Percentiles rank a stretch among this genome's conserved stretches.
phyloP scores from a whole-genome alignment of 2,797 vertebrate species.

The Acipenser transmontanus region DNA sequence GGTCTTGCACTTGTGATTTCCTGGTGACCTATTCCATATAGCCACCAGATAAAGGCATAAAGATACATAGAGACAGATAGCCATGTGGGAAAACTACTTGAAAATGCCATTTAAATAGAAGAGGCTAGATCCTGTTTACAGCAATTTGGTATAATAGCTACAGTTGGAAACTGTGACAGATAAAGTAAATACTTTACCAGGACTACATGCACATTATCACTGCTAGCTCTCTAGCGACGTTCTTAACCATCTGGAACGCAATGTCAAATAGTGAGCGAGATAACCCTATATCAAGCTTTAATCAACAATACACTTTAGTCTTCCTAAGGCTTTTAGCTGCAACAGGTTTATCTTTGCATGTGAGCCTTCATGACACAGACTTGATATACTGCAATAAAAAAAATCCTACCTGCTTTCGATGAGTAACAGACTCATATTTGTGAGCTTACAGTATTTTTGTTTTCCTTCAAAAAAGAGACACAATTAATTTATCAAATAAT shows the following conservation, averaged over 20 bases:
- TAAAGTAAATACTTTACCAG: slow-evolving; percentile 7
- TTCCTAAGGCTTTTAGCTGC: not conserved
- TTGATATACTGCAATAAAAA: too few relatives aligned
- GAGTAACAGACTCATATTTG: too few relatives aligned
- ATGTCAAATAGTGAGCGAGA: not conserved
- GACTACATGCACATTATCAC: slow-evolving; percentile 1
- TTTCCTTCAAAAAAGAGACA: too few relatives aligned
- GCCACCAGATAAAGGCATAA: not conserved
- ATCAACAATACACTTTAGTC: not conserved
- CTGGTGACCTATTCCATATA: not conserved
- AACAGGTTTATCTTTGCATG: too few relatives aligned
- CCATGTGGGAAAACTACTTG: not conserved
- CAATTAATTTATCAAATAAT: too few relatives aligned
- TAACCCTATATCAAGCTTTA: not conserved
- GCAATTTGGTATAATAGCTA: slow-evolving; percentile 9
- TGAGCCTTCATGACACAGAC: too few relatives aligned
- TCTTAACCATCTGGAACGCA: not conserved
- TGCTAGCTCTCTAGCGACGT: not conserved
- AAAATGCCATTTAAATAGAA: not conserved
- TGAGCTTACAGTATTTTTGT: too few relatives aligned
- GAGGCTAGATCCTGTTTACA: slow-evolving; percentile 12
- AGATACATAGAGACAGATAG: not conserved
- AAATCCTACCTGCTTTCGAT: too few relatives aligned
- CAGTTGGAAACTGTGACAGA: slow-evolving; percentile 9
- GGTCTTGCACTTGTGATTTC: not conserved